A percentile compares a stretch with the other conserved stretches of the same genome.
These are phyloP conservation scores for Ptyas mucosa DNA, from an alignment of 2,113 vertebrate genomes.

Conservation along the genomic window DNA sequence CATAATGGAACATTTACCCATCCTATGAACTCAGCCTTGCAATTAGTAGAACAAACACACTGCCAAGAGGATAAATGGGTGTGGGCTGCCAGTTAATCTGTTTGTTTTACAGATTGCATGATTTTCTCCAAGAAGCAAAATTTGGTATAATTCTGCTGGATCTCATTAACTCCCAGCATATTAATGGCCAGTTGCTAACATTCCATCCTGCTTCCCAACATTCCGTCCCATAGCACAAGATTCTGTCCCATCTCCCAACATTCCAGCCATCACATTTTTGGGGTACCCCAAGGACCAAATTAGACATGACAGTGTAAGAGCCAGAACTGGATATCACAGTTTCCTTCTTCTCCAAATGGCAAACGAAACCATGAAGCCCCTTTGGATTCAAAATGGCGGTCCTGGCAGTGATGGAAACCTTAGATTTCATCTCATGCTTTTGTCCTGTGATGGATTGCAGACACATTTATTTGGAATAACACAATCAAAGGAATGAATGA, in stretches of 20 bases:
- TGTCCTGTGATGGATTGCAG: background rate
- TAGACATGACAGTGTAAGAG: background rate
- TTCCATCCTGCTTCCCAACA: background rate
- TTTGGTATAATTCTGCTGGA: background rate
- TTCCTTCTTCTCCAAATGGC: background rate
- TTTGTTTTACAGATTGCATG: background rate
- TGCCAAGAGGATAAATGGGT: background rate
- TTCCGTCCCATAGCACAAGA: background rate
- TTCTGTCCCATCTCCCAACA: background rate
- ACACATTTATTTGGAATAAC: background rate
- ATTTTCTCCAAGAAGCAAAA: background rate
- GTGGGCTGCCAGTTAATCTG: background rate
- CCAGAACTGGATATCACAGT: background rate
- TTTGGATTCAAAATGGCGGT: background rate
- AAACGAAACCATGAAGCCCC: background rate
- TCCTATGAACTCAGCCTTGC: background rate
- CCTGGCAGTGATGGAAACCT: background rate
- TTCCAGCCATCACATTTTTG: background rate
- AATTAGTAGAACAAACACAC: background rate
- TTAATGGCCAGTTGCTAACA: background rate
- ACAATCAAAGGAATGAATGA: background rate
- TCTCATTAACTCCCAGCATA: background rate
- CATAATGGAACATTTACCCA: background rate
- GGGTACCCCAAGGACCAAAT: background rate
- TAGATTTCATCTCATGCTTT: background rate